A percentile compares a stretch with the other conserved stretches of the same genome.
Evolutionary conservation across 2,113 vertebrate genomes (phyloP).

Genomic region (Lagopus leucura): DNA sequence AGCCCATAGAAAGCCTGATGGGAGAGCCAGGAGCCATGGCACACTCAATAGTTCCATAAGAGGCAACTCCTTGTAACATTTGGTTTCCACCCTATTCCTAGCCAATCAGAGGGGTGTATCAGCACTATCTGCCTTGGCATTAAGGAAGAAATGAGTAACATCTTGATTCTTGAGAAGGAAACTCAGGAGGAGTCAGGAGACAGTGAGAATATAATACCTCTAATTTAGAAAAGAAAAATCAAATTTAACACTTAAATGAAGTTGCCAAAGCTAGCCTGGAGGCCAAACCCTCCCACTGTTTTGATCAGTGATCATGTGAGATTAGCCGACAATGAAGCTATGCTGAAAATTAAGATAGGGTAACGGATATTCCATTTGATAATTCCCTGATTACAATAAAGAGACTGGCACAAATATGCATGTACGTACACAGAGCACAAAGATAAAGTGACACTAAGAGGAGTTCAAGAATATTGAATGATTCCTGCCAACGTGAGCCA

Average conservation of each 20-base stretch:
- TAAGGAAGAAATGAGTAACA: background rate
- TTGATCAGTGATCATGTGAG: background rate
- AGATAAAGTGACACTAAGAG: background rate
- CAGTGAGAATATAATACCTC: background rate
- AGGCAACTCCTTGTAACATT: background rate
- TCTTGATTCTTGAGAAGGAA: background rate
- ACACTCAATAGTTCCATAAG: background rate
- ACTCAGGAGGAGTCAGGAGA: background rate
- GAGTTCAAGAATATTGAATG: background rate
- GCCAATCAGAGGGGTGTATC: background rate
- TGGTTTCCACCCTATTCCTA: background rate
- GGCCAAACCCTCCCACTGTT: conserved; percentile 3
- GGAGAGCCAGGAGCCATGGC: background rate
- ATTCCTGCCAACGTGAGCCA: background rate
- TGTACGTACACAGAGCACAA: background rate
- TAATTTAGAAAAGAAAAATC: background rate
- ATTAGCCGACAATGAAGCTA: background rate
- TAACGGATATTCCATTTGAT: background rate
- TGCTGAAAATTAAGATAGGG: background rate
- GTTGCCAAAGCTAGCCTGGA: conserved; percentile 12
- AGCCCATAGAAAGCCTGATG: background rate
- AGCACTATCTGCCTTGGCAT: background rate
- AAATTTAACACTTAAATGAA: background rate
- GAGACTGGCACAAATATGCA: background rate
- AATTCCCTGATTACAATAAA: background rate